Evolutionary conservation across 2,797 vertebrate genomes (phyloP).

Genomic region (Sebastes dallii): DNA sequence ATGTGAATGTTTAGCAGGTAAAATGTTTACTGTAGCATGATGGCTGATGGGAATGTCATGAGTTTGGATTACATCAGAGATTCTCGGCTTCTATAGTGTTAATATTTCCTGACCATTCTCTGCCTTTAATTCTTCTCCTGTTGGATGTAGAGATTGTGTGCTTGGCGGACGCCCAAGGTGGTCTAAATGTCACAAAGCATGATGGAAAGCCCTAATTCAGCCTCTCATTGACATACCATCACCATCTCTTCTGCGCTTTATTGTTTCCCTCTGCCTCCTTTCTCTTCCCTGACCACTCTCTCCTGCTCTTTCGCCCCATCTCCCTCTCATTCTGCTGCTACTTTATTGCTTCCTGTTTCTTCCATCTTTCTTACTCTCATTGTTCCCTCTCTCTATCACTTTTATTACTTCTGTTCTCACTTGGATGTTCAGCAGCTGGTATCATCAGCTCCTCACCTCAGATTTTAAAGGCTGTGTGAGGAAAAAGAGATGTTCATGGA

Average conservation of each 20-base stretch:
- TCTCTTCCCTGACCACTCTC: background rate
- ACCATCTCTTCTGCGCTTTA: constrained; percentile 11
- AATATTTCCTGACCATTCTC: background rate
- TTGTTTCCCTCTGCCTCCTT: constrained; percentile 7
- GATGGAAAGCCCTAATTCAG: constrained; percentile 17
- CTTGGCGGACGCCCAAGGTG: background rate
- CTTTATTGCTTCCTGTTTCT: constrained; percentile 13
- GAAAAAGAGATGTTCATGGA: background rate
- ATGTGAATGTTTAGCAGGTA: background rate
- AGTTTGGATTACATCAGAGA: background rate
- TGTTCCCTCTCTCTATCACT: background rate
- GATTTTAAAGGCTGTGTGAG: constrained; percentile 16
- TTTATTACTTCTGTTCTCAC: constrained; percentile 19
- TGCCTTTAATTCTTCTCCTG: background rate
- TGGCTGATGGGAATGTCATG: background rate
- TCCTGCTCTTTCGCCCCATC: background rate
- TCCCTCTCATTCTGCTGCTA: background rate
- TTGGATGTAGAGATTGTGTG: background rate
- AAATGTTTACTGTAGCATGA: background rate
- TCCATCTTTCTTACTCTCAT: background rate
- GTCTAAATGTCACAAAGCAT: constrained; percentile 13
- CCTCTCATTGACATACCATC: constrained; percentile 7
- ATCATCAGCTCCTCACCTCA: background rate
- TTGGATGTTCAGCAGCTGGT: background rate
- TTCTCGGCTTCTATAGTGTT: background rate